These are phyloP conservation scores for Dysmachus trigonus DNA, from an alignment of 2,888 invertebrate species.

Conservation along the genomic window DNA sequence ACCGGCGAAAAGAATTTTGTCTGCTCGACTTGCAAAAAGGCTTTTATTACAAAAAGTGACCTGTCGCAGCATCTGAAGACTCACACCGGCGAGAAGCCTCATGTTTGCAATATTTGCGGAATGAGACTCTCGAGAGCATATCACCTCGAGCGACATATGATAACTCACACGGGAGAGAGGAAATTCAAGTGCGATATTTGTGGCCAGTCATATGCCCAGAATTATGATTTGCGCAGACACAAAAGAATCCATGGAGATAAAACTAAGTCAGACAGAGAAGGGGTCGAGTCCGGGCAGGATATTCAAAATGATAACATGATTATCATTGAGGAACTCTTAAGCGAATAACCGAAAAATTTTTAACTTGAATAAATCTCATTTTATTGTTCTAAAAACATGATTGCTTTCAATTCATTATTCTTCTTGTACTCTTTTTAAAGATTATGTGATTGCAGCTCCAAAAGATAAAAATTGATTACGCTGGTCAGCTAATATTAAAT, in stretches of 20 bases:
- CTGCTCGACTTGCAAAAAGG: slow-evolving; percentile 52
- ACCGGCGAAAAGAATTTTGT: slow-evolving; percentile 52
- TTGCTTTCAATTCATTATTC: not conserved
- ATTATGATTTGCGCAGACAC: slow-evolving; percentile 7
- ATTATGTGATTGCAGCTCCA: no score
- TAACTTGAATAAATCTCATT: not conserved
- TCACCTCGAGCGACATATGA: slow-evolving; percentile 12
- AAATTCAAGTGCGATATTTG: slow-evolving; percentile 17
- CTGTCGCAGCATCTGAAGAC: slow-evolving; percentile 52
- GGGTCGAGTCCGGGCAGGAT: not conserved
- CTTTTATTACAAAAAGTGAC: slow-evolving; percentile 53
- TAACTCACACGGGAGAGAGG: slow-evolving; percentile 8
- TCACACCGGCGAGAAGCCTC: slow-evolving; percentile 44
- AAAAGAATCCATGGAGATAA: not conserved
- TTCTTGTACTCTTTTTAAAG: no score
- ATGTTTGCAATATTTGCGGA: slow-evolving; percentile 44
- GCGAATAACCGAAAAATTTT: not conserved
- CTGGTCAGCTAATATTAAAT: no score
- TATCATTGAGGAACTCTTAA: not conserved
- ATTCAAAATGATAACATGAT: not conserved
- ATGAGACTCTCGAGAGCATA: not conserved
- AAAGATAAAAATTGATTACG: no score
- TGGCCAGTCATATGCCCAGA: not conserved
- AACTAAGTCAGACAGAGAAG: not conserved
- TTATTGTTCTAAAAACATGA: not conserved